Evolutionary conservation across 1,140 invertebrate genomes (phyloP).

Genomic region (Drosophila melanogaster): DNA sequence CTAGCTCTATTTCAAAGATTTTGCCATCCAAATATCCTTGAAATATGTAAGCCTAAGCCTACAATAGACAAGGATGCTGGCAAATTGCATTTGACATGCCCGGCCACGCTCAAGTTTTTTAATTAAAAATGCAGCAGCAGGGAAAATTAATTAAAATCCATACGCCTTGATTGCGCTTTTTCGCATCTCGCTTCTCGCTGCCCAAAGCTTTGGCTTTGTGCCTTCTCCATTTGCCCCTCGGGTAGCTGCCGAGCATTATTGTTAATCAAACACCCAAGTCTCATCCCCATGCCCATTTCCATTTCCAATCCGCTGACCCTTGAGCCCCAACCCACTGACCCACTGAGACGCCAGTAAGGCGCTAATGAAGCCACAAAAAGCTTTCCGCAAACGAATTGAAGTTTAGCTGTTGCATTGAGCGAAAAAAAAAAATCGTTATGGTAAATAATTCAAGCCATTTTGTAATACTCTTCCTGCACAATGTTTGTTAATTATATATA

Average conservation of each 20-base stretch:
- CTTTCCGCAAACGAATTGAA: conserved; percentile 54
- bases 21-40: no score
- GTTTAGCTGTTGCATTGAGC: conserved; percentile 19
- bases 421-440: conserved; percentile 2
- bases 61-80: neutral
- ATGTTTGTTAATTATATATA: neutral
- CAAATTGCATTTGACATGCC: conserved; percentile 14
- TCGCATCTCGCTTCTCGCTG: neutral
- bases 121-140: conserved; percentile 70
- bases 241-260: conserved; percentile 19
- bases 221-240: conserved; percentile 19
- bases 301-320: neutral
- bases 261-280: conserved; percentile 53
- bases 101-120: conserved; percentile 60
- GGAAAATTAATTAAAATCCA: conserved; percentile 80
- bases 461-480: neutral
- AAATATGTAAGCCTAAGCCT: conserved; percentile 1
- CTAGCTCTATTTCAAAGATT: no score
- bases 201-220: conserved; percentile 39
- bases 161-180: conserved; percentile 63
- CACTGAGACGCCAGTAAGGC: conserved; percentile 15
- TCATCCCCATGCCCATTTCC: neutral
- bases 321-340: neutral
- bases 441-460: neutral
- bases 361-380: conserved; percentile 75